Evolutionary conservation across 1,140 invertebrate genomes (phyloP).

Genomic region (Argopecten irradians): DNA sequence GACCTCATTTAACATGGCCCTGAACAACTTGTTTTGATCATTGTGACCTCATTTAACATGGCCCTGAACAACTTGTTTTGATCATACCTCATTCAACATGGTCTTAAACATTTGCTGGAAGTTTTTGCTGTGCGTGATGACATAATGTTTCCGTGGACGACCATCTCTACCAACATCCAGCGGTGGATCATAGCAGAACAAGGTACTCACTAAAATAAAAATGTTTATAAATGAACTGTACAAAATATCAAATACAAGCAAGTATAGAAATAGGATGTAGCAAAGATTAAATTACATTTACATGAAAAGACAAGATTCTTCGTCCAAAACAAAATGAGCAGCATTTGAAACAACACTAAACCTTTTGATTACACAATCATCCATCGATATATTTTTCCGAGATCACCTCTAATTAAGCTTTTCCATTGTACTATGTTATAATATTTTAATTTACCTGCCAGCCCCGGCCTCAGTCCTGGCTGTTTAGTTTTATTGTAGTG

Average conservation of each 20-base stretch:
- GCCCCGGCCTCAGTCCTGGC: conserved; percentile 66
- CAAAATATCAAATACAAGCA: background rate
- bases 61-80: too few species aligned
- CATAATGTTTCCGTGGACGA: conserved; percentile 65
- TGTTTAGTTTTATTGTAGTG: conserved; percentile 71
- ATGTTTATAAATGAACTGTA: background rate
- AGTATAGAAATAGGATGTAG: background rate
- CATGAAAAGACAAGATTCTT: background rate
- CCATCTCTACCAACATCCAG: conserved; percentile 68
- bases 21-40: too few species aligned
- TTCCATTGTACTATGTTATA: background rate
- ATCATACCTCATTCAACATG: conserved; percentile 66
- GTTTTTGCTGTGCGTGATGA: conserved; percentile 67
- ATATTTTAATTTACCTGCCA: conserved; percentile 63
- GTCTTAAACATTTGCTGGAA: conserved; percentile 69
- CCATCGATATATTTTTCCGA: background rate
- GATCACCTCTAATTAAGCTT: background rate
- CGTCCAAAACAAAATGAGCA: too few species aligned
- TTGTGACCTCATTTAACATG: too few species aligned
- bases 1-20: too few species aligned
- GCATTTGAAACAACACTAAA: too few species aligned
- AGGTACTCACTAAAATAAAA: conserved; percentile 55
- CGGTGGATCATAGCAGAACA: conserved; percentile 68
- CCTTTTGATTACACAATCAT: too few species aligned
- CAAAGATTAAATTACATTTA: background rate